Evolutionary conservation across 2,797 vertebrate genomes (phyloP).

Genomic region (Pelochelys cantorii): DNA sequence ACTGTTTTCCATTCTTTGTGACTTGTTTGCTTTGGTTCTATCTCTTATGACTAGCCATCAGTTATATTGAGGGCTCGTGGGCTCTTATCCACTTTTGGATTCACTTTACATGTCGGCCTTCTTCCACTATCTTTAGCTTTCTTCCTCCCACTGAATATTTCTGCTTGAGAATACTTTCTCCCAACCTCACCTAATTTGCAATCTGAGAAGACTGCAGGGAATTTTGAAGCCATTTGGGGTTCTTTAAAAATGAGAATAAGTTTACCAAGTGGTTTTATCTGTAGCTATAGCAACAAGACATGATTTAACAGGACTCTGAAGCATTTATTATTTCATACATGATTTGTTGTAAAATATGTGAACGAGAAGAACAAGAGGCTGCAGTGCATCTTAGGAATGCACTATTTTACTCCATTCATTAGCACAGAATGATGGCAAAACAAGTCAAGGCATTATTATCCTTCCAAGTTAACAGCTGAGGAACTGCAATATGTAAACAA

Average conservation of each 20-base stretch:
- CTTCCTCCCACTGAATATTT: neutral
- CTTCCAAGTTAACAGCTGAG: conserved; percentile 28
- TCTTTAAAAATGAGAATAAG: conserved; percentile 20
- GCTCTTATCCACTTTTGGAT: neutral
- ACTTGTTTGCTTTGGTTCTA: neutral
- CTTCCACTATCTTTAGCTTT: neutral
- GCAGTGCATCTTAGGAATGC: conserved; percentile 45
- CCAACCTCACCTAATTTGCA: neutral
- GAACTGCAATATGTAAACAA: conserved; percentile 38
- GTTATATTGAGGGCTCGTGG: neutral
- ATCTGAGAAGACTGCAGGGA: neutral
- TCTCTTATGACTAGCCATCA: neutral
- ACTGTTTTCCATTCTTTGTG: neutral
- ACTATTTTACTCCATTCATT: conserved; percentile 49
- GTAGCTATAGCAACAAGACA: conserved; percentile 36
- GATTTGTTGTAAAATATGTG: conserved; percentile 44
- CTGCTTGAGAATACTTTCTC: neutral
- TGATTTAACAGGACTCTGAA: conserved; percentile 2
- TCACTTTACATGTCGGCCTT: neutral
- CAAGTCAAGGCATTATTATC: conserved; percentile 27
- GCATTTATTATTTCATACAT: conserved; percentile 40
- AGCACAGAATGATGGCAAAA: conserved; percentile 31
- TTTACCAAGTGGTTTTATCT: conserved; percentile 30
- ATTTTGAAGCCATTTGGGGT: neutral
- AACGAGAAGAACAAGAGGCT: conserved; percentile 51